These are phyloP conservation scores for Lasioglossum villosulum DNA, from an alignment of 2,888 invertebrate species.

Conservation along the genomic window DNA sequence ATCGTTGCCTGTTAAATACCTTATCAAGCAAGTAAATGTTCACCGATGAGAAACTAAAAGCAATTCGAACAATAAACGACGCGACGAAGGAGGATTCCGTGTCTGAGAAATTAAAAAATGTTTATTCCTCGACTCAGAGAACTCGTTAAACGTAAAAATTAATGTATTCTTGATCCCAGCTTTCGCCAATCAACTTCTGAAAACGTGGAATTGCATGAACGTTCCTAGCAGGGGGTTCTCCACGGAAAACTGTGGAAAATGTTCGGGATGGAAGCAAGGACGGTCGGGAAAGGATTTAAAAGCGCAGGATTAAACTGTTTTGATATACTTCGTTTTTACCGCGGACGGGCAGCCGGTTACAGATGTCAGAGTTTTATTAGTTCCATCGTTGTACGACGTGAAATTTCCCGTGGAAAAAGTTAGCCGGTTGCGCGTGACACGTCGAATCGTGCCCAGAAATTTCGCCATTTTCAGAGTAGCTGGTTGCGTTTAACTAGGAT, in stretches of 20 bases:
- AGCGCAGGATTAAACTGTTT: conserved; percentile 22
- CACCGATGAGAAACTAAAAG: not conserved
- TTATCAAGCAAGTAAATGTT: too few relatives aligned
- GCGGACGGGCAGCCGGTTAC: conserved; percentile 24
- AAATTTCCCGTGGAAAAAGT: conserved; percentile 20
- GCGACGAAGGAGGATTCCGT: not conserved
- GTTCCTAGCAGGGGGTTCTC: not conserved
- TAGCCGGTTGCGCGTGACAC: conserved; percentile 25
- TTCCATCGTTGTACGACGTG: conserved; percentile 21
- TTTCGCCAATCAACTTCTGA: not conserved
- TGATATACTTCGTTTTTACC: conserved; percentile 5
- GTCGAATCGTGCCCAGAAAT: conserved; percentile 47
- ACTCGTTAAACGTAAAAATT: not conserved
- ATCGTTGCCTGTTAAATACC: too few relatives aligned
- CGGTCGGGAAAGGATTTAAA: not conserved
- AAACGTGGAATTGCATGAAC: not conserved
- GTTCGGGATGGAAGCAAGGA: not conserved
- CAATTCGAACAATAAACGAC: not conserved
- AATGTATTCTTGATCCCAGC: not conserved
- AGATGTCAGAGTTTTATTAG: conserved; percentile 42
- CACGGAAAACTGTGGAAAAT: not conserved
- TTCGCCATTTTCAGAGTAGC: conserved; percentile 16
- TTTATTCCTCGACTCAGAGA: not conserved
- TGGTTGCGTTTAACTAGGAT: conserved; percentile 31
- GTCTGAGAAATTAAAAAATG: not conserved